Evolutionary conservation across 1,140 invertebrate species (phyloP), one percentile per base, ranked within the genome.

Genomic region (Calosoma granatense): DNA sequence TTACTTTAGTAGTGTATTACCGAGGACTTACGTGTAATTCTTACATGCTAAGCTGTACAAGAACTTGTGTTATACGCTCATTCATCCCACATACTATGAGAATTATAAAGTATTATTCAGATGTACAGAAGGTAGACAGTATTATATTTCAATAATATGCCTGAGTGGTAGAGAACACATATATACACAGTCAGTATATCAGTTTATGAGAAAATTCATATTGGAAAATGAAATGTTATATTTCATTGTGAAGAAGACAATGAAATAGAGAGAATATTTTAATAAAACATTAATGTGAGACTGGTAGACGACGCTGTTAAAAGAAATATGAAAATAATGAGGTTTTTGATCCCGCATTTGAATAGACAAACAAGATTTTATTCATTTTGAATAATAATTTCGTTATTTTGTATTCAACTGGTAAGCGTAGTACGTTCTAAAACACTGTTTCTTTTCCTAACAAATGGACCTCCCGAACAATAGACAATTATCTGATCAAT

Each of bases 381-480:
- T 47, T 47, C 41, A 12, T 47, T 47, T 47, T 47, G 41, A 47
- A 47, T 47, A 47, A 47, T 47, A 47, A 47, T 9, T 4, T 47
- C 14, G 14, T 4, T 17, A 47, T 47, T 47, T 47, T 12, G 41
- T 47, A 47, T 47, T 47, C 17, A 47, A 9, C 6, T 12, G 4
- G 41, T 11, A 17, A 3, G 3, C 17, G 26, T 30, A 6, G 4
- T 30, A 6, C 14, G 26, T 30, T 14, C 26, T 4, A 14, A 30
- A 30, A 4, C 14, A 4, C 4, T 30, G 26, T 6, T 30, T 6
- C 14, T 30, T 14, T 6, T 6, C 4, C 26, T 30, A 14, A 30
- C 14, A 4, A 30, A 30, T 30, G 26, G 4, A 36, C 26, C 6
- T 36, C 26, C n/a, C 6, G 6, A 36, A 36, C 26, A 36, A 36